phyloP scores from a whole-genome alignment of 2,113 vertebrate genomes.

The Campylomormyrus numenius region DNA sequence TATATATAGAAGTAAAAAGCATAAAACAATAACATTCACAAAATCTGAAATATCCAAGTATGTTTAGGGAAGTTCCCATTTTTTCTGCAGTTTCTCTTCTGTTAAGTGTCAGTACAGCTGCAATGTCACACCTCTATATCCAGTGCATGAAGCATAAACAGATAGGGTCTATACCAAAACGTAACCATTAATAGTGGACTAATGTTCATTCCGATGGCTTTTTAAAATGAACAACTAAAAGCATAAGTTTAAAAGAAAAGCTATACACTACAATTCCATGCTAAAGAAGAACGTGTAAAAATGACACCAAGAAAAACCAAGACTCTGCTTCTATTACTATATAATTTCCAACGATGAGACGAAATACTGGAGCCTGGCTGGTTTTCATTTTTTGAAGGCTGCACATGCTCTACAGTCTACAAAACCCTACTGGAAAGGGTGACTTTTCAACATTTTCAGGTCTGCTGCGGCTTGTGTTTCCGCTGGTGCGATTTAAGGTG shows the following conservation, averaged over 20 bases:
- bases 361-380: neutral
- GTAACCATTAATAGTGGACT: neutral
- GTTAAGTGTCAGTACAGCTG: neutral
- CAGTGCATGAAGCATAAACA: neutral
- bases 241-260: neutral
- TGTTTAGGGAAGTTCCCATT: neutral
- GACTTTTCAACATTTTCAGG: neutral
- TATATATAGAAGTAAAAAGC: neutral
- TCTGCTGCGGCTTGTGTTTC: conserved; percentile 46
- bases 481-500: conserved; percentile 63
- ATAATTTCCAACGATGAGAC: neutral
- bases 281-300: neutral
- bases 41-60: neutral
- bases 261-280: neutral
- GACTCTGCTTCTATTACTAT: neutral
- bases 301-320: neutral
- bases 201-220: neutral
- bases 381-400: neutral
- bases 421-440: neutral
- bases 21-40: neutral
- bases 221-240: neutral
- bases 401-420: neutral
- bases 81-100: neutral
- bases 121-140: neutral
- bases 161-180: neutral